A percentile compares a stretch with the other conserved stretches of the same genome.
phyloP scores from a whole-genome alignment of 1,140 invertebrate species.

The Micrasema longulum region DNA sequence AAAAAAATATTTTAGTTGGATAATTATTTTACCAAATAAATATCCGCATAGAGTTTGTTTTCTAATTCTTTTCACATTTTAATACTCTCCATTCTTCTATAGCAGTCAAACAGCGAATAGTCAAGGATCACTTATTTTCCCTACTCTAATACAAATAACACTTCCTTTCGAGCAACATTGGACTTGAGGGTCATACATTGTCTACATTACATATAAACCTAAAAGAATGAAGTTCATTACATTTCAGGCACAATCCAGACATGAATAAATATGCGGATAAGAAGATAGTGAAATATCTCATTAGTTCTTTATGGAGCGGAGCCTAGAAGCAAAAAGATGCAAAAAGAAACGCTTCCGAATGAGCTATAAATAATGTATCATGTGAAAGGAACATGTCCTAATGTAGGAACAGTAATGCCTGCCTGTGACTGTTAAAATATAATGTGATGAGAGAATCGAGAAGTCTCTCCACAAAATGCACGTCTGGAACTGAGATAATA shows the following conservation, averaged over 20 bases:
- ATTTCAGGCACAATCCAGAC: no score
- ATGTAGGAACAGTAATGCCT: background rate
- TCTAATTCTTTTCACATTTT: background rate
- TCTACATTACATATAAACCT: no score
- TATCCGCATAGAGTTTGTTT: slow-evolving; percentile 10
- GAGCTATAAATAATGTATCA: no score
- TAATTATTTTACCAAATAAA: slow-evolving; percentile 11
- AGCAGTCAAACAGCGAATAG: background rate
- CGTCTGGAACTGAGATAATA: slow-evolving; percentile 17
- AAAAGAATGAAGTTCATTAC: no score
- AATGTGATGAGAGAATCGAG: slow-evolving; percentile 3
- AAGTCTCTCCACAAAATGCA: slow-evolving; percentile 15
- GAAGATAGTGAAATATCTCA: no score
- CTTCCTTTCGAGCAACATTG: background rate
- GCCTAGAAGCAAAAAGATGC: no score
- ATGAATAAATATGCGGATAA: no score
- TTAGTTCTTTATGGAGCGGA: no score
- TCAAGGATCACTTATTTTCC: slow-evolving; percentile 4
- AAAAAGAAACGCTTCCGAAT: no score
- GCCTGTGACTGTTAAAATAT: background rate
- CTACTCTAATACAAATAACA: slow-evolving; percentile 10
- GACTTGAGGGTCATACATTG: no score
- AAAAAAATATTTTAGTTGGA: slow-evolving; percentile 12
- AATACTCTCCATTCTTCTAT: slow-evolving; percentile 9
- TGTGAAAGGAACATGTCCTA: background rate